Percentiles rank a stretch among this genome's conserved stretches.
Conservation (phyloP, 2,113 vertebrate genomes). For the Xyrauchen texanus region DNA sequence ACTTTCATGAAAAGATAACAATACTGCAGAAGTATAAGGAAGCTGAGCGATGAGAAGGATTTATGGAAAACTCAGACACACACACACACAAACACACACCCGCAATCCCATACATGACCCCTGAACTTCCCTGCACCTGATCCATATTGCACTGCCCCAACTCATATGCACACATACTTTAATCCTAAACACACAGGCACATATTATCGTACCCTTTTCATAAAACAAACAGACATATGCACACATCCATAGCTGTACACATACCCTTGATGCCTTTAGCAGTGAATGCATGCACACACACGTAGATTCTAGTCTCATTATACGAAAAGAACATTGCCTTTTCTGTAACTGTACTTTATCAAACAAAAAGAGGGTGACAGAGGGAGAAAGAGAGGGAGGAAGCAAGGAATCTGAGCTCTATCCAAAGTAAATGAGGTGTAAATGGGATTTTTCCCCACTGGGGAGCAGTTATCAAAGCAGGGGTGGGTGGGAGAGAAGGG, state of each 20-base stretch:
- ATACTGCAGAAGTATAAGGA: constrained; percentile 25
- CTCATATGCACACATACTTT: not conserved
- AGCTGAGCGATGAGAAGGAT: not conserved
- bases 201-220: not conserved
- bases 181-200: not conserved
- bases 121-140: not conserved
- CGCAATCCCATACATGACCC: not conserved
- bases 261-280: no score
- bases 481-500: constrained; percentile 20
- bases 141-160: not conserved
- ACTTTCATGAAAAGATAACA: constrained; percentile 77
- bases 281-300: not conserved
- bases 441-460: constrained; percentile 60
- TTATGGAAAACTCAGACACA: not conserved
- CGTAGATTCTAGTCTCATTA: constrained; percentile 33
- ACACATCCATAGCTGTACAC: not conserved
- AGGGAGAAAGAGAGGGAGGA: constrained; percentile 41
- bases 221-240: constrained; percentile 21
- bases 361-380: constrained; percentile 42
- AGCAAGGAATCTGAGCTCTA: constrained; percentile 61
- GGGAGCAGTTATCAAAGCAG: constrained; percentile 48
- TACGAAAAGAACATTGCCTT: not conserved
- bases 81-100: not conserved
- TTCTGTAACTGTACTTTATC: constrained; percentile 49
- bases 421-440: constrained; percentile 69